Evolutionary conservation across 2,888 invertebrate genomes (phyloP).

Genomic region (Lepidocyrtoides sp.): DNA sequence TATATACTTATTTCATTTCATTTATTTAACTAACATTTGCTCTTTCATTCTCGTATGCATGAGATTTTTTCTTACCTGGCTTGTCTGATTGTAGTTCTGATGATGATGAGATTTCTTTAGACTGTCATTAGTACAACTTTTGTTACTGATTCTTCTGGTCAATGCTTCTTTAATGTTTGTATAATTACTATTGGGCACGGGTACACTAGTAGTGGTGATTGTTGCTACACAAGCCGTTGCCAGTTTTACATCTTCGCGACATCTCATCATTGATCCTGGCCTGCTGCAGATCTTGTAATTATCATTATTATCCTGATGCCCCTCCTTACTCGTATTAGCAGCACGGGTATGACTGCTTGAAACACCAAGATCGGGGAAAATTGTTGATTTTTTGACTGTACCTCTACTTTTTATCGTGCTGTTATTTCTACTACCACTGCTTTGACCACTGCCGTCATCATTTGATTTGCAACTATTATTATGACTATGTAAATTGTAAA

Average conservation of each 20-base stretch:
- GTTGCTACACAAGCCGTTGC: slow-evolving; percentile 55
- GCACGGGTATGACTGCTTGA: slow-evolving; percentile 40
- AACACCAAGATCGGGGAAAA: slow-evolving; percentile 54
- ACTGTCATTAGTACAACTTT: slow-evolving; percentile 64
- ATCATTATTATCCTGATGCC: slow-evolving; percentile 12
- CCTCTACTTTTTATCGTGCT: slow-evolving; percentile 32
- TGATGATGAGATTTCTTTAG: slow-evolving; percentile 34
- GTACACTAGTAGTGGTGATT: not conserved
- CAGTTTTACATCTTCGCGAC: slow-evolving; percentile 34
- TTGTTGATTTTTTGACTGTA: slow-evolving; percentile 47
- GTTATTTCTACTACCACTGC: not conserved
- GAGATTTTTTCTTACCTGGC: slow-evolving; percentile 76
- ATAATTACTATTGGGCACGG: slow-evolving; percentile 81
- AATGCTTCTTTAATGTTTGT: slow-evolving; percentile 83
- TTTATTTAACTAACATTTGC: slow-evolving; percentile 65
- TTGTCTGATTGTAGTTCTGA: slow-evolving; percentile 30
- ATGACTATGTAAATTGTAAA: slow-evolving; percentile 37
- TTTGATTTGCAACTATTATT: slow-evolving; percentile 54
- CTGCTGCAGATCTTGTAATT: slow-evolving; percentile 1
- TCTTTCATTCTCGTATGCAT: not conserved
- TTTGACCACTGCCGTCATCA: slow-evolving; percentile 22
- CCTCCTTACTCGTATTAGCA: not conserved
- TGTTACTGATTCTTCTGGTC: slow-evolving; percentile 76
- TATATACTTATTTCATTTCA: slow-evolving; percentile 21
- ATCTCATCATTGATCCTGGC: slow-evolving; percentile 40